phyloP scores from a whole-genome alignment of 2,113 vertebrate genomes.

The Orientallactaga bullata region DNA sequence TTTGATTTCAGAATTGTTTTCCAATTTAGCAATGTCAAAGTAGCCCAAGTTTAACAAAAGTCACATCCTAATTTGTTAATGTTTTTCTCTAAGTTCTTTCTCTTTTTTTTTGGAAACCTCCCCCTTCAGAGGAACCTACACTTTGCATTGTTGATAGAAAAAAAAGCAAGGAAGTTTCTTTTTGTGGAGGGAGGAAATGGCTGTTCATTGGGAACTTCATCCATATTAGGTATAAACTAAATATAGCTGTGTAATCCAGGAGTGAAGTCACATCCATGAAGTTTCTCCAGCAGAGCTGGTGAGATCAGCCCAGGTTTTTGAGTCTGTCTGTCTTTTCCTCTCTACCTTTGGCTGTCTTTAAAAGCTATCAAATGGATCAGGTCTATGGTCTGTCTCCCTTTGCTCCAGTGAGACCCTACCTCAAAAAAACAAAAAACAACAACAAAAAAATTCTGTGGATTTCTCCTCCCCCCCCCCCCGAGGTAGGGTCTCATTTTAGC shows the following conservation, averaged over 20 bases:
- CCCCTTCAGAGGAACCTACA: constrained; percentile 66
- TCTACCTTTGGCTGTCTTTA: constrained; percentile 69
- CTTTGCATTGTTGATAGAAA: constrained; percentile 88
- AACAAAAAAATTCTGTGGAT: not conserved
- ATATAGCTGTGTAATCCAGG: constrained; percentile 87
- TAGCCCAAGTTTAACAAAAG: constrained; percentile 55
- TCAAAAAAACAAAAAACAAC: too few relatives aligned
- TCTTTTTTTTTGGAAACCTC: not conserved
- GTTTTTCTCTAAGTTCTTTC: constrained; percentile 49
- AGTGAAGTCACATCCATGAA: constrained; percentile 87
- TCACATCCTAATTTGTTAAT: constrained; percentile 64
- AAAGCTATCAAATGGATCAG: constrained; percentile 60
- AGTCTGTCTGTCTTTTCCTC: constrained; percentile 3
- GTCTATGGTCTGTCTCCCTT: not conserved
- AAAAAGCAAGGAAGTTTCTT: constrained; percentile 85
- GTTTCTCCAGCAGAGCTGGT: constrained; percentile 82
- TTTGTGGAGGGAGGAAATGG: constrained; percentile 85
- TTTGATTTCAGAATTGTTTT: constrained; percentile 73
- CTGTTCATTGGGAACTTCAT: constrained; percentile 79
- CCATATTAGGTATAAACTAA: constrained; percentile 92
- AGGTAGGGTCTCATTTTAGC: too few relatives aligned
- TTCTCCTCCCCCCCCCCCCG: too few relatives aligned
- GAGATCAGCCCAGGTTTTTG: constrained; percentile 83
- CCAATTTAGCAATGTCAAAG: constrained; percentile 40
- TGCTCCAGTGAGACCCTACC: not conserved